These are phyloP conservation scores for Tympanuchus pallidicinctus DNA, from an alignment of 2,113 vertebrate species.

Conservation along the genomic window DNA sequence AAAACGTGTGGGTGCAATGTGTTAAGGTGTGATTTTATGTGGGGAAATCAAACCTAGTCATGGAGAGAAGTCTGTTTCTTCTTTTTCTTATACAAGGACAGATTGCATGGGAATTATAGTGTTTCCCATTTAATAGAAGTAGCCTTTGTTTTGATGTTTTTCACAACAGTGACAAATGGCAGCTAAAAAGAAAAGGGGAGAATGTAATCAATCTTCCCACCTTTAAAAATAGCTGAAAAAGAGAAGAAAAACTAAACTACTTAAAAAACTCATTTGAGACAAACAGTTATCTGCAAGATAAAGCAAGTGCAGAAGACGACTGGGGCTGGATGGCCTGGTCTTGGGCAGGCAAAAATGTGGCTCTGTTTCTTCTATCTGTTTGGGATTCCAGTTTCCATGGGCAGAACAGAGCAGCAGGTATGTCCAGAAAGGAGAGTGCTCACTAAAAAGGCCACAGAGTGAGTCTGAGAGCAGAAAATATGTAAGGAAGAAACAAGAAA, in stretches of 20 bases:
- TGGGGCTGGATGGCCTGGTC: neutral
- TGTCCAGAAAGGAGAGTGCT: neutral
- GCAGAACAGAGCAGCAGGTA: rapidly evolving
- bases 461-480: neutral
- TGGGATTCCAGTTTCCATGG: constrained; percentile 31
- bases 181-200: constrained; percentile 61
- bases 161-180: constrained; percentile 75
- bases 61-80: constrained; percentile 21
- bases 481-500: neutral
- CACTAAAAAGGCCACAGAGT: neutral
- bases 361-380: neutral
- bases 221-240: constrained; percentile 35
- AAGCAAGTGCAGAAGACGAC: neutral
- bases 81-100: constrained; percentile 38
- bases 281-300: constrained; percentile 25
- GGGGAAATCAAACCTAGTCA: constrained; percentile 45
- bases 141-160: constrained; percentile 73
- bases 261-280: neutral
- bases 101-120: constrained; percentile 56
- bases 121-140: constrained; percentile 67
- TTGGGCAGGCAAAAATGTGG: neutral
- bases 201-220: constrained; percentile 73
- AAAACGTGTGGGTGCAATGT: neutral
- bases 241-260: neutral
- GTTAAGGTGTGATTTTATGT: constrained; percentile 50